Evolutionary conservation across 2,113 vertebrate species (phyloP).

Genomic region (Pelvicachromis taeniatus): DNA sequence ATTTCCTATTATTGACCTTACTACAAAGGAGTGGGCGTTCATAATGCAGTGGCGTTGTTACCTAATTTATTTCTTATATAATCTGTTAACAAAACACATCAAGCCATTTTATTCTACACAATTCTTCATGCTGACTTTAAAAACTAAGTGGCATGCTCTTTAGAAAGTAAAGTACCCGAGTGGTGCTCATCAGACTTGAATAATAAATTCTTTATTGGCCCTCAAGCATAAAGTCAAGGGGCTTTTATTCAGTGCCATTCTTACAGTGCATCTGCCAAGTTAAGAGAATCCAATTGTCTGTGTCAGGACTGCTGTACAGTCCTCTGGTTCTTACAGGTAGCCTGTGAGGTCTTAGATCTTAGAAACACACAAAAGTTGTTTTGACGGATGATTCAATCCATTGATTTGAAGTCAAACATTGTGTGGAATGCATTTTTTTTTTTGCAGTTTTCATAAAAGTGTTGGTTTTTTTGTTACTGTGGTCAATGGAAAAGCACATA

Average conservation of each 20-base stretch:
- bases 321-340: background rate
- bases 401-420: background rate
- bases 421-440: background rate
- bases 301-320: background rate
- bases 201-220: conserved; percentile 26
- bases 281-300: background rate
- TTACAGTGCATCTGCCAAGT: background rate
- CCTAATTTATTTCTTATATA: background rate
- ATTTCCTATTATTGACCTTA: background rate
- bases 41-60: background rate
- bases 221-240: conserved; percentile 9
- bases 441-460: background rate
- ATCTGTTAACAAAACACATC: background rate
- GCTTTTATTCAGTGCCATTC: conserved; percentile 9
- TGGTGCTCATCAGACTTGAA: conserved; percentile 10
- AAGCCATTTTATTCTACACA: background rate
- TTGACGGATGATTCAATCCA: background rate
- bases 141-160: conserved; percentile 8
- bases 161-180: background rate
- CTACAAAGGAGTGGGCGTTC: background rate
- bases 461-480: background rate
- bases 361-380: background rate
- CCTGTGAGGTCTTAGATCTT: background rate
- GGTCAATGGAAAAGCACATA: background rate
- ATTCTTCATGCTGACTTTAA: background rate